Percentiles rank a stretch among this genome's conserved stretches.
Conservation (phyloP, 2,797 vertebrate species). For the Phyllotis vaccarum region DNA sequence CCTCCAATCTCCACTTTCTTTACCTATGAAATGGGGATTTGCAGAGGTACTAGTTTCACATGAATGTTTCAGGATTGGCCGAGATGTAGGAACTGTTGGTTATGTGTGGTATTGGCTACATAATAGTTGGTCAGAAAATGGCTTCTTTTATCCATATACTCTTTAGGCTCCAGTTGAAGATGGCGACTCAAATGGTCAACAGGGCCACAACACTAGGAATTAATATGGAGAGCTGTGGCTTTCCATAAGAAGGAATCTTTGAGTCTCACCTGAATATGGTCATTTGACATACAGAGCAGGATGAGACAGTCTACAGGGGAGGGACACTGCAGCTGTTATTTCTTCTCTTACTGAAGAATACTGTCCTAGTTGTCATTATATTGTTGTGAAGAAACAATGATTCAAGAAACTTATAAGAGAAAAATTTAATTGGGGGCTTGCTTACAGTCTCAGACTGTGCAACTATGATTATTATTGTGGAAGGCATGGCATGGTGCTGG, state of each 20-base stretch:
- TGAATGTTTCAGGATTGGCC: neutral
- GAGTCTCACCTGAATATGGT: neutral
- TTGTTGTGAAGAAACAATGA: neutral
- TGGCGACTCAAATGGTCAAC: neutral
- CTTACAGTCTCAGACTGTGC: neutral
- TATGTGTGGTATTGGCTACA: neutral
- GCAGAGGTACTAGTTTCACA: neutral
- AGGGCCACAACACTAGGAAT: neutral
- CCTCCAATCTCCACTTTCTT: neutral
- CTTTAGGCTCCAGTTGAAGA: neutral
- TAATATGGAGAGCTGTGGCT: neutral
- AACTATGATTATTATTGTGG: neutral
- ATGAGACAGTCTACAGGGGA: neutral
- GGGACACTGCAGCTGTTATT: neutral
- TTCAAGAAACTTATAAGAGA: neutral
- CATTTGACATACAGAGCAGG: neutral
- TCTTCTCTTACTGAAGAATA: neutral
- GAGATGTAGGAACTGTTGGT: neutral
- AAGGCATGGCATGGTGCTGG: neutral
- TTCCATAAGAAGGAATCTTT: neutral
- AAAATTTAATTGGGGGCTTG: neutral
- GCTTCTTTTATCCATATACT: neutral
- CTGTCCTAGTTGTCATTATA: neutral
- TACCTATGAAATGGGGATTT: neutral
- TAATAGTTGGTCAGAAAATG: neutral